A percentile compares a stretch with the other conserved stretches of the same genome.
These are phyloP conservation scores for Plecotus auritus DNA, from an alignment of 2,113 vertebrate species.

Conservation along the genomic window DNA sequence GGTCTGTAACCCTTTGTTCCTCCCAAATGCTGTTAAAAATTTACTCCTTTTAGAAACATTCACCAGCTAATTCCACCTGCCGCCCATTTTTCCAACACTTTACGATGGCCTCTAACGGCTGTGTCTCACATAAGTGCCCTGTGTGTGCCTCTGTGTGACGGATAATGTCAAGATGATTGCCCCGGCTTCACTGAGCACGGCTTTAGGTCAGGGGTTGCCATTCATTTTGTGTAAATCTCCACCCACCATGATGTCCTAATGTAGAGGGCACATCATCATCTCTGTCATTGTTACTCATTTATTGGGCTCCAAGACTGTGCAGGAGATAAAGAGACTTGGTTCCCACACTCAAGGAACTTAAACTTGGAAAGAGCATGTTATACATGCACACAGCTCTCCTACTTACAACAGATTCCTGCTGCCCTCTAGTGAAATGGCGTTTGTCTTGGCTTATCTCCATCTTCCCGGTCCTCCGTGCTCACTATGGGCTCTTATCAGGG, in stretches of 20 bases:
- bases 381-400: fast-evolving
- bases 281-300: neutral
- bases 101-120: neutral
- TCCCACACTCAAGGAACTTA: neutral
- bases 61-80: slow-evolving; percentile 29
- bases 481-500: fast-evolving
- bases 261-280: neutral
- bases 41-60: slow-evolving; percentile 34
- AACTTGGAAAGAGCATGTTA: neutral
- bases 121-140: neutral
- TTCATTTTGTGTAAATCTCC: neutral
- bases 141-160: neutral
- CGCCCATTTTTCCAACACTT: neutral
- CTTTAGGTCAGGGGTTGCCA: neutral
- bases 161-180: neutral
- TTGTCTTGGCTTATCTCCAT: neutral
- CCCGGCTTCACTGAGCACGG: neutral
- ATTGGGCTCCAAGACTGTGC: neutral
- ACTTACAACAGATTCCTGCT: neutral
- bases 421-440: neutral
- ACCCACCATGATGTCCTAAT: neutral
- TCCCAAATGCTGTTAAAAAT: slow-evolving; percentile 18
- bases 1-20: neutral
- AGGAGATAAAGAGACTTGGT: neutral
- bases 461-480: neutral